phyloP scores from a whole-genome alignment of 2,113 vertebrate genomes.

The Diphyllodes magnificus region DNA sequence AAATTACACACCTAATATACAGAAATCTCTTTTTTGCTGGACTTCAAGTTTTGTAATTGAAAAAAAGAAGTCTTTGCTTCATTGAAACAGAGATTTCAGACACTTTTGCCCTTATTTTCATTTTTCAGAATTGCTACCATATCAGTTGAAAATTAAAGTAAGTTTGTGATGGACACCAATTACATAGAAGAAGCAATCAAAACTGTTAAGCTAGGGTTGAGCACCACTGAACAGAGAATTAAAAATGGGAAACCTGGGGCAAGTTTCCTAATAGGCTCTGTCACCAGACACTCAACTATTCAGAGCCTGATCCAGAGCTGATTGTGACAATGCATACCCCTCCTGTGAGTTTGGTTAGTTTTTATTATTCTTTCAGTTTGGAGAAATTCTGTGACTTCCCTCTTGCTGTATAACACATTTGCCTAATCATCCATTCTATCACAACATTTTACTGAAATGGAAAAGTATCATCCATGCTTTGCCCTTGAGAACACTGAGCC shows the following conservation, averaged over 20 bases:
- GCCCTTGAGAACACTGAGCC: not conserved
- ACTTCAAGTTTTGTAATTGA: not conserved
- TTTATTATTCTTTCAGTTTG: not conserved
- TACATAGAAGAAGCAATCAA: not conserved
- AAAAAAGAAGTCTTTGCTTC: not conserved
- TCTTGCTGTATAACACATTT: not conserved
- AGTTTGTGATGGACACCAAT: not conserved
- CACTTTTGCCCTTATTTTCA: rapidly evolving
- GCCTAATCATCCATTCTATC: not conserved
- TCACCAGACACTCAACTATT: not conserved
- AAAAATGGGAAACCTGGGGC: not conserved
- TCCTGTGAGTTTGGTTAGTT: not conserved
- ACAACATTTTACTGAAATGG: conserved; percentile 6
- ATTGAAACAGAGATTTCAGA: not conserved
- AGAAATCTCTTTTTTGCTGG: not conserved
- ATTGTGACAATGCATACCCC: not conserved
- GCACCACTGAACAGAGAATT: not conserved
- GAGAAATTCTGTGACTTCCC: not conserved
- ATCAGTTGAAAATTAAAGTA: not conserved
- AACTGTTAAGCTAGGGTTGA: not conserved
- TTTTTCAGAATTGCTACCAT: not conserved
- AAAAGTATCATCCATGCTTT: not conserved
- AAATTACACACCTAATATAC: not conserved
- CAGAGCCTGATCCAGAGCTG: not conserved
- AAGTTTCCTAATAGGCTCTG: not conserved